Percentiles rank a stretch among this genome's conserved stretches.
Conservation (phyloP, 2,888 invertebrate species). For the Leucoma salicis region DNA sequence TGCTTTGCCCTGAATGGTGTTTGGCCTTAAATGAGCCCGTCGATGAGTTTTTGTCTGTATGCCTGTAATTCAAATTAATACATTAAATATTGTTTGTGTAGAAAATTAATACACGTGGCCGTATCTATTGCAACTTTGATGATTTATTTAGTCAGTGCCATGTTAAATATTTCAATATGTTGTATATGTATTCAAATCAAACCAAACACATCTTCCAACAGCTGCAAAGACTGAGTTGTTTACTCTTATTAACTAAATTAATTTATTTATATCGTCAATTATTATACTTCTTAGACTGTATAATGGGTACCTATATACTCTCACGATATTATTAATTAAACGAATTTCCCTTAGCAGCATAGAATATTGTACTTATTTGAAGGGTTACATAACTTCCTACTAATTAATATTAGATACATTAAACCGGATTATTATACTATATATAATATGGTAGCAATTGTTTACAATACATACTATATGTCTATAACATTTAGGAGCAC, state of each 20-base stretch:
- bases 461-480: background rate
- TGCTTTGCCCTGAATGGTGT: too few relatives aligned
- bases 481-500: background rate
- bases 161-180: too few relatives aligned
- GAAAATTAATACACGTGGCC: too few relatives aligned
- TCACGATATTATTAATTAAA: background rate
- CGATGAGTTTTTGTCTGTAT: too few relatives aligned
- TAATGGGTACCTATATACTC: constrained; percentile 3
- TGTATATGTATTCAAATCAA: too few relatives aligned
- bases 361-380: constrained; percentile 4
- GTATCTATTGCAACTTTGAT: too few relatives aligned
- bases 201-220: too few relatives aligned
- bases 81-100: too few relatives aligned
- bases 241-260: constrained; percentile 2
- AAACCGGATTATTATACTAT: constrained; percentile 36
- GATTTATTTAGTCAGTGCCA: too few relatives aligned
- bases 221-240: too few relatives aligned
- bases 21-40: too few relatives aligned
- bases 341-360: constrained; percentile 1
- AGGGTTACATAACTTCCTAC: background rate
- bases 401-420: constrained; percentile 17
- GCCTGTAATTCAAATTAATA: too few relatives aligned
- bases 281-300: constrained; percentile 8
- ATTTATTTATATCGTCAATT: constrained; percentile 27
- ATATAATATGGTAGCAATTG: constrained; percentile 2